A percentile compares a stretch with the other conserved stretches of the same genome.
Evolutionary conservation across 2,888 invertebrate genomes (phyloP).

Genomic region (Bugula neritina): DNA sequence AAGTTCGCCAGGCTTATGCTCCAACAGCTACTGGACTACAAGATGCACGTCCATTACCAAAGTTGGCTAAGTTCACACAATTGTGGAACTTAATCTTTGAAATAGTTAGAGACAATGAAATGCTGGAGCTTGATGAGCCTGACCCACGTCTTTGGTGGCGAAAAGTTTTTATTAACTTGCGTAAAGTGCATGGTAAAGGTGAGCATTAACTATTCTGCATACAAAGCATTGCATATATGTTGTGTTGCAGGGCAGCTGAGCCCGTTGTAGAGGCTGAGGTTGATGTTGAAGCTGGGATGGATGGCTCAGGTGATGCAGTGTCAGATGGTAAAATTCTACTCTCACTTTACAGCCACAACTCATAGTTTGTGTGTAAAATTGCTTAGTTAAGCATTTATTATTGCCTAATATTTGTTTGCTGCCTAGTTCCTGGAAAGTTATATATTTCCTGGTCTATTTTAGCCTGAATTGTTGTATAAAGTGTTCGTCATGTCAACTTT

Average conservation of each 20-base stretch:
- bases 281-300: slow-evolving; percentile 4
- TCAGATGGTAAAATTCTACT: neutral
- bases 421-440: too few species aligned
- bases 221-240: neutral
- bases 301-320: neutral
- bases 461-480: too few species aligned
- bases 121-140: slow-evolving; percentile 22
- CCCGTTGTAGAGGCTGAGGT: slow-evolving; percentile 9
- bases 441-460: too few species aligned
- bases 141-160: slow-evolving; percentile 22
- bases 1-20: slow-evolving; percentile 2
- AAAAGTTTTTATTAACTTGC: slow-evolving; percentile 9
- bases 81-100: neutral
- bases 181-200: slow-evolving; percentile 6
- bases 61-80: slow-evolving; percentile 2
- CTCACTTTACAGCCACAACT: too few species aligned
- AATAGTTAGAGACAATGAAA: slow-evolving; percentile 18
- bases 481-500: too few species aligned
- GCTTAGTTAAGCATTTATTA: too few species aligned
- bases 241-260: neutral
- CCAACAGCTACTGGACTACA: neutral
- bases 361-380: too few species aligned
- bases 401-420: too few species aligned
- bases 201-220: neutral
- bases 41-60: neutral